Evolutionary conservation across 2,113 vertebrate genomes (phyloP).

Genomic region (Salvator merianae): DNA sequence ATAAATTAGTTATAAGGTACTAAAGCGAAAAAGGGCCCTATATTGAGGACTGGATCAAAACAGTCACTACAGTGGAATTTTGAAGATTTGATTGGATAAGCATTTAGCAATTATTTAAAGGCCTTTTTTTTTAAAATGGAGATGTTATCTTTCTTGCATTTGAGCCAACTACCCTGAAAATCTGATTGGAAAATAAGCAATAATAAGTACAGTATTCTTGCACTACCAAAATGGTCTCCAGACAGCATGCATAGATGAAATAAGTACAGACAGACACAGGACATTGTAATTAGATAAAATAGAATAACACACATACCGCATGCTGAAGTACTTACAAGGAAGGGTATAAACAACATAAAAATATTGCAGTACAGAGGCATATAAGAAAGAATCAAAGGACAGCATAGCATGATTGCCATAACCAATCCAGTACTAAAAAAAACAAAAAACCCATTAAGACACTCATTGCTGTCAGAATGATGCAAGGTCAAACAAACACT

Average conservation of each 20-base stretch:
- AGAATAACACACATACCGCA: not conserved
- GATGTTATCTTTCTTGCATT: too few relatives aligned
- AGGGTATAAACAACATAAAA: not conserved
- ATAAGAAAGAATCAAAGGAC: not conserved
- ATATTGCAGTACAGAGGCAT: not conserved
- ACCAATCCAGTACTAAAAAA: not conserved
- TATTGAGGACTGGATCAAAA: not conserved
- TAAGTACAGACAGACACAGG: not conserved
- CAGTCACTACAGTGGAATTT: not conserved
- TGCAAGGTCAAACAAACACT: slow-evolving; percentile 19
- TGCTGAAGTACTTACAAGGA: not conserved
- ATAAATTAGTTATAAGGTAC: not conserved
- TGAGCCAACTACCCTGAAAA: not conserved
- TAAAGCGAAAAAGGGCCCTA: not conserved
- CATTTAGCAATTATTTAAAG: not conserved
- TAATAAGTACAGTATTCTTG: not conserved
- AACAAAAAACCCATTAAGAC: not conserved
- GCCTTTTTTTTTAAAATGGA: not conserved
- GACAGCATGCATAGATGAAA: too few relatives aligned
- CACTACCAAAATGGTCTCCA: too few relatives aligned
- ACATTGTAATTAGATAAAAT: not conserved
- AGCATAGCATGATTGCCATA: not conserved
- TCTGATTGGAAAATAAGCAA: not conserved
- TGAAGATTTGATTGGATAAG: not conserved
- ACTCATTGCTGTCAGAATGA: not conserved